Conservation (phyloP, 2,888 invertebrate species). For the Beris morrisii region DNA sequence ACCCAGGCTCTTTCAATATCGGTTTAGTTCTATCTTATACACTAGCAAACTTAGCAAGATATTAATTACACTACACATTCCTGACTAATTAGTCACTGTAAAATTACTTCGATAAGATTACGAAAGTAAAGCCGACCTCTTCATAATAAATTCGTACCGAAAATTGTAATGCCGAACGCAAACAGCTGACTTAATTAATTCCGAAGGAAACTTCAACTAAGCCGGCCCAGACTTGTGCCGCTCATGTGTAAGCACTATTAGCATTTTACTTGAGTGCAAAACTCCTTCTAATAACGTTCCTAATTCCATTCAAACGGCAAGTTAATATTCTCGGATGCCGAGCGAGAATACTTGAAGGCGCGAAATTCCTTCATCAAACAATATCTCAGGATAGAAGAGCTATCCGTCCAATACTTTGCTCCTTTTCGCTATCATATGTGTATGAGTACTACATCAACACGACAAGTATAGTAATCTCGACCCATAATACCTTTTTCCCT, state of each 20-base stretch:
- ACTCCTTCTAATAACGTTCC: conserved; percentile 22
- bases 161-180: too few relatives aligned
- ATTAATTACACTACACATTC: too few relatives aligned
- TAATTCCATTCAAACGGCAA: conserved; percentile 1
- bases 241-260: conserved; percentile 23
- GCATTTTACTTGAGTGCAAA: conserved; percentile 26
- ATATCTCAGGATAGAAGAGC: neutral
- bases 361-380: conserved; percentile 1
- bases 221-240: conserved; percentile 10
- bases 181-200: conserved; percentile 24
- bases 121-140: too few relatives aligned
- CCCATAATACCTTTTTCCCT: too few relatives aligned
- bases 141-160: too few relatives aligned
- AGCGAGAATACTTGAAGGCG: conserved; percentile 4
- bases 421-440: neutral
- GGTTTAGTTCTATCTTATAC: too few relatives aligned
- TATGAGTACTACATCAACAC: neutral
- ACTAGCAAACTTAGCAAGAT: too few relatives aligned
- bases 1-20: too few relatives aligned
- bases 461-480: too few relatives aligned
- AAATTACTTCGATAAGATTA: too few relatives aligned
- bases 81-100: too few relatives aligned
- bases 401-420: neutral
- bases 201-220: conserved; percentile 13
- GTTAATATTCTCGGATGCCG: too few relatives aligned